Conservation (phyloP, 2,113 vertebrate species). For the Lamprotornis superbus region DNA sequence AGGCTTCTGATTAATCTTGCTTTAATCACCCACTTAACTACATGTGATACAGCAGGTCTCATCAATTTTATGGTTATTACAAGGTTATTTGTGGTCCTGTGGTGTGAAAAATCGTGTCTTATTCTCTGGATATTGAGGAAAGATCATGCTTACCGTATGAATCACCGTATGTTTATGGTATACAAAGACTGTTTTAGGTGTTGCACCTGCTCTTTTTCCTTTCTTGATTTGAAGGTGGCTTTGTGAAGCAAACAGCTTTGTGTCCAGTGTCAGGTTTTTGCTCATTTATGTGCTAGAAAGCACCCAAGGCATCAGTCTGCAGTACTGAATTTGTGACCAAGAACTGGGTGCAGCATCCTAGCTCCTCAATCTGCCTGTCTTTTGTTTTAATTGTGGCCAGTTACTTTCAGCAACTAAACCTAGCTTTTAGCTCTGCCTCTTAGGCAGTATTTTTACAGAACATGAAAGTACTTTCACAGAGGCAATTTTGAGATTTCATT, state of each 20-base stretch:
- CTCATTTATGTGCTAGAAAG: neutral
- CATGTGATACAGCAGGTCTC: neutral
- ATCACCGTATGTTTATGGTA: fast-evolving
- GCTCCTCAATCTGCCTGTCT: neutral
- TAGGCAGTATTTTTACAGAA: neutral
- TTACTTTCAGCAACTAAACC: neutral
- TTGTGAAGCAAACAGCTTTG: neutral
- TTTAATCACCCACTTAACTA: neutral
- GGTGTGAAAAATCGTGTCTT: neutral
- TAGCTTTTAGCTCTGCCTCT: neutral
- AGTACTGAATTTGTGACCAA: neutral
- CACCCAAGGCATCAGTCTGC: neutral
- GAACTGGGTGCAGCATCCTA: neutral
- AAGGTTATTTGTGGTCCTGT: neutral
- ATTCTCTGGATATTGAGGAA: neutral
- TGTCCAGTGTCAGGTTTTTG: neutral
- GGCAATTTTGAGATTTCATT: neutral
- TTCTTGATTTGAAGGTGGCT: neutral
- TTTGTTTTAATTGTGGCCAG: neutral
- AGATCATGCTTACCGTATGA: neutral
- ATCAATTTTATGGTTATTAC: neutral
- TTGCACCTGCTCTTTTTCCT: neutral
- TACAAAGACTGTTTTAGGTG: neutral
- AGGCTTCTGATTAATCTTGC: neutral
- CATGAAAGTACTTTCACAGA: neutral